phyloP scores from a whole-genome alignment of 2,888 invertebrate species.

The Tortricodes alternella region DNA sequence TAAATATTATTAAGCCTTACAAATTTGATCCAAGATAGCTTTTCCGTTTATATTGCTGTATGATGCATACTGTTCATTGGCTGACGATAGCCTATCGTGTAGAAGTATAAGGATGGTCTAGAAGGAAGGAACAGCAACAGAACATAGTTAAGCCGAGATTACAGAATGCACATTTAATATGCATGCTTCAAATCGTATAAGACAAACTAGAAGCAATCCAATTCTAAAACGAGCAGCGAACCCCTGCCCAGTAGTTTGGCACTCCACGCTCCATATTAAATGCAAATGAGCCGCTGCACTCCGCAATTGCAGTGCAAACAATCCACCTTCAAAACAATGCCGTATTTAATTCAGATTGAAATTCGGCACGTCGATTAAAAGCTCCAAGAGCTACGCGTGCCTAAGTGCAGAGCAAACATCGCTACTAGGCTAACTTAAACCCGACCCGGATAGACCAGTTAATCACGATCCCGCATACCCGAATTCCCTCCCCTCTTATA shows the following conservation, averaged over 20 bases:
- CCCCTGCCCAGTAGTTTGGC: slow-evolving; percentile 1
- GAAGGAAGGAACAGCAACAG: too few species aligned
- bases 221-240: slow-evolving; percentile 9
- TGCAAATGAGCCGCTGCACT: slow-evolving; percentile 64
- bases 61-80: too few species aligned
- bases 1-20: too few species aligned
- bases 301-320: slow-evolving; percentile 49
- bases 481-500: slow-evolving; percentile 36
- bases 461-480: slow-evolving; percentile 44
- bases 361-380: slow-evolving; percentile 81
- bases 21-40: too few species aligned
- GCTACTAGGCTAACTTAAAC: slow-evolving; percentile 69
- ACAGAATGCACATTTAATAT: not conserved
- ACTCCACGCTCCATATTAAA: slow-evolving; percentile 49
- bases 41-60: too few species aligned
- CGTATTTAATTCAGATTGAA: slow-evolving; percentile 79
- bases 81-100: too few species aligned
- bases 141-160: not conserved
- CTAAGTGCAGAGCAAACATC: slow-evolving; percentile 78
- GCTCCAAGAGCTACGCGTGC: slow-evolving; percentile 66
- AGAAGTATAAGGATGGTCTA: too few species aligned
- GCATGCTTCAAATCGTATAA: not conserved
- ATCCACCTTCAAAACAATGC: slow-evolving; percentile 70
- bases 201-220: slow-evolving; percentile 11
- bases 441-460: slow-evolving; percentile 56